Conservation (phyloP, 2,113 vertebrate genomes). For the Gnathonemus echidnorhynchus region DNA sequence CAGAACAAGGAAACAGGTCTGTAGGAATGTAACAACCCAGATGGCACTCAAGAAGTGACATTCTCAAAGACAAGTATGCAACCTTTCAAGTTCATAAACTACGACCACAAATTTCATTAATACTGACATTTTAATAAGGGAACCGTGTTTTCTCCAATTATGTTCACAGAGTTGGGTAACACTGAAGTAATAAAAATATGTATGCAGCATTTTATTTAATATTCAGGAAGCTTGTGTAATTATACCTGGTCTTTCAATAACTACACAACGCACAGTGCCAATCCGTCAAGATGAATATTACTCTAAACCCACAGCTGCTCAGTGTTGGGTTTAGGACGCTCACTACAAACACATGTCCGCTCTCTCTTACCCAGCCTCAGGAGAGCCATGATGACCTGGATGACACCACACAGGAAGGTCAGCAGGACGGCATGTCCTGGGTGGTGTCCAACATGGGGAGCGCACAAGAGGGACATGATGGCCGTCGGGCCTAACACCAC, state of each 20-base stretch:
- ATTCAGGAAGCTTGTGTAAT: neutral
- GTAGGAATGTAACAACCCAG: neutral
- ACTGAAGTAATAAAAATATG: neutral
- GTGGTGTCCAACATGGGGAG: slow-evolving; percentile 67
- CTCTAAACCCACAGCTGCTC: neutral
- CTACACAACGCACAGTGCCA: neutral
- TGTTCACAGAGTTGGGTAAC: neutral
- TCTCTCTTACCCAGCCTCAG: slow-evolving; percentile 73
- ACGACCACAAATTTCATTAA: neutral
- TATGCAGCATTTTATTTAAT: neutral
- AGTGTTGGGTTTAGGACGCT: too few relatives aligned
- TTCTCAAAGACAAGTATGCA: neutral
- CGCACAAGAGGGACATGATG: slow-evolving; percentile 92
- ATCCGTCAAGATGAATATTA: neutral
- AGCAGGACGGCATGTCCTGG: slow-evolving; percentile 72
- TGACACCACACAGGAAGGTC: slow-evolving; percentile 76
- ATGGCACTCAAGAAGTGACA: neutral
- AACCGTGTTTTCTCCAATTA: neutral
- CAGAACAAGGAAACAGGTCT: neutral
- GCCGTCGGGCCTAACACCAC: slow-evolving; percentile 90
- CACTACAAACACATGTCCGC: too few relatives aligned
- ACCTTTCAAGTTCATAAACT: neutral
- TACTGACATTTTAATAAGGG: neutral
- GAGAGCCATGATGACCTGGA: slow-evolving; percentile 78
- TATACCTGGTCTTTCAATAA: neutral